Percentiles rank a stretch among this genome's conserved stretches.
Evolutionary conservation across 2,888 invertebrate species (phyloP).

Genomic region (Dimorphilus gyrociliatus): DNA sequence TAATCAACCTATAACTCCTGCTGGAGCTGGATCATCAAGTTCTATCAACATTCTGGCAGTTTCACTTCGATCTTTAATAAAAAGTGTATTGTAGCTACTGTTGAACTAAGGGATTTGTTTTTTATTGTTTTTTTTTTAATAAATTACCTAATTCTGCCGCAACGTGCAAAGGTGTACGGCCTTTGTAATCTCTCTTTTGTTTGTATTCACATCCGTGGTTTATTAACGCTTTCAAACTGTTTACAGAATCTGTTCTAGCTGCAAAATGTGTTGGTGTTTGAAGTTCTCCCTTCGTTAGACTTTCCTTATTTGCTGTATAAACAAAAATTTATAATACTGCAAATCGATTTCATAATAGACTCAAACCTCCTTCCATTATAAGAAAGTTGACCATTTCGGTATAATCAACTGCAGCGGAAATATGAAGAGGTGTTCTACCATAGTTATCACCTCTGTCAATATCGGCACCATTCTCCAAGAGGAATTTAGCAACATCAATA

Average conservation of each 20-base stretch:
- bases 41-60: constrained; percentile 25
- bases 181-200: constrained; percentile 23
- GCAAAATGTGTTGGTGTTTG: constrained; percentile 35
- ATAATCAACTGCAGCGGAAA: constrained; percentile 33
- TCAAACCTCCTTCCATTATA: constrained; percentile 22
- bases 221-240: constrained; percentile 22
- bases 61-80: constrained; percentile 29
- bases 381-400: constrained; percentile 29
- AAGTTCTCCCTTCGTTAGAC: constrained; percentile 18
- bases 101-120: too few relatives aligned
- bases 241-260: constrained; percentile 28
- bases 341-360: constrained; percentile 1
- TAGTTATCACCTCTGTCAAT: constrained; percentile 20
- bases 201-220: constrained; percentile 23
- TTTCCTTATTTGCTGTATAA: constrained; percentile 23
- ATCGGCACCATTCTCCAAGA: constrained; percentile 23
- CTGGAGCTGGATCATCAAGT: constrained; percentile 22
- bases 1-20: too few relatives aligned
- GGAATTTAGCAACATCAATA: constrained; percentile 26
- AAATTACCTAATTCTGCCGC: constrained; percentile 33
- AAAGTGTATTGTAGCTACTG: constrained; percentile 1
- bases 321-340: neutral
- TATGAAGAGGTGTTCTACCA: constrained; percentile 32
- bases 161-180: constrained; percentile 31
- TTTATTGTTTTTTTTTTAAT: too few relatives aligned